These are phyloP conservation scores for Zophobas atratus DNA, from an alignment of 1,140 invertebrate genomes.

Conservation along the genomic window DNA sequence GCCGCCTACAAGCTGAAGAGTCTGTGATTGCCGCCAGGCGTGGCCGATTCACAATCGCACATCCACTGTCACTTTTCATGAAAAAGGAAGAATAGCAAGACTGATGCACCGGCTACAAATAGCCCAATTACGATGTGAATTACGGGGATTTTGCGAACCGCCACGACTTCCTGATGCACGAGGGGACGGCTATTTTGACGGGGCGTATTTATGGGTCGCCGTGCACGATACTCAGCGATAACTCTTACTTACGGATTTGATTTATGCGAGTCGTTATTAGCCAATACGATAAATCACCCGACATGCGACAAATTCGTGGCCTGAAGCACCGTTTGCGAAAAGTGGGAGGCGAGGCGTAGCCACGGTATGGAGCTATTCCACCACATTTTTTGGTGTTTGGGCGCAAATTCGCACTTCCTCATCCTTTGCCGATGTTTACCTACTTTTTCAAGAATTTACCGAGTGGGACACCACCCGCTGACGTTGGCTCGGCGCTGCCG, in stretches of 20 bases:
- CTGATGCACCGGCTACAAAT: not conserved
- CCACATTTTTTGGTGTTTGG: no score
- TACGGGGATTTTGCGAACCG: not conserved
- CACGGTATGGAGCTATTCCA: no score
- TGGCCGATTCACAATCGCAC: conserved; percentile 49
- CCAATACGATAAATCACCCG: conserved; percentile 25
- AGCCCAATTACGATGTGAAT: conserved; percentile 16
- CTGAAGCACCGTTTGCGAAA: not conserved
- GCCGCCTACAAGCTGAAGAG: conserved; percentile 53
- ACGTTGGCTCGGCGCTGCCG: no score
- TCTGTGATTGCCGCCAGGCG: conserved; percentile 47
- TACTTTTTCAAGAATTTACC: no score
- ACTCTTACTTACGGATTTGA: conserved; percentile 34
- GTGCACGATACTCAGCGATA: not conserved
- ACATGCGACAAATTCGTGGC: conserved; percentile 17
- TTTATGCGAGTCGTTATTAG: conserved; percentile 19
- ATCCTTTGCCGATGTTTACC: no score
- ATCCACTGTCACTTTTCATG: conserved; percentile 45
- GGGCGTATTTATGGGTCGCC: conserved; percentile 13
- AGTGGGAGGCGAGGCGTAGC: not conserved
- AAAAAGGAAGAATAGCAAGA: not conserved
- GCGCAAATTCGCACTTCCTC: no score
- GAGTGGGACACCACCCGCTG: no score
- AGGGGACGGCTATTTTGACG: not conserved
- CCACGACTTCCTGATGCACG: conserved; percentile 11